Evolutionary conservation across 92 coral and sea anemone species (phyloP).

Genomic region (Siderastrea siderea): DNA sequence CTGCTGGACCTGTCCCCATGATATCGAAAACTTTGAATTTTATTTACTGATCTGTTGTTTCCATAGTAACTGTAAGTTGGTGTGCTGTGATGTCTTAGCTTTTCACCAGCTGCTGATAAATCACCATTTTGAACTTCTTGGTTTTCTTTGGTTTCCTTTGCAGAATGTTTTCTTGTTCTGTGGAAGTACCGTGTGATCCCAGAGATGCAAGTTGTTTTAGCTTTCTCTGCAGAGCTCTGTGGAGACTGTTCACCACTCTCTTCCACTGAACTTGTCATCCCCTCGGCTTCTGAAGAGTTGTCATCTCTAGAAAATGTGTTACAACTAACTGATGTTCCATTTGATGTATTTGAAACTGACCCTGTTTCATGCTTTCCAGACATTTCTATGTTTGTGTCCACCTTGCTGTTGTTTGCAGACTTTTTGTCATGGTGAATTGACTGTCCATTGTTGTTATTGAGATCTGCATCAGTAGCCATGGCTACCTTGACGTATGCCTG

Average conservation of each 20-base stretch:
- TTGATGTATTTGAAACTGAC: background rate
- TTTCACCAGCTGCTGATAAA: background rate
- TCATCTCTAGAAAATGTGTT: background rate
- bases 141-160: constrained; percentile 24
- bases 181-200: constrained; percentile 82
- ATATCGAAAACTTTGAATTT: constrained; percentile 40
- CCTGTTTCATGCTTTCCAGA: background rate
- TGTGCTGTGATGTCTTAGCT: constrained; percentile 8
- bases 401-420: background rate
- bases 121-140: background rate
- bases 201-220: constrained; percentile 69
- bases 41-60: constrained; percentile 6
- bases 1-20: background rate
- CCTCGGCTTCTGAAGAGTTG: background rate
- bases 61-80: constrained; percentile 26
- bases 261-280: background rate
- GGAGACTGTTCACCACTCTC: background rate
- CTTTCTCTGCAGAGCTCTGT: constrained; percentile 35
- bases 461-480: background rate
- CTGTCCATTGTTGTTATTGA: background rate
- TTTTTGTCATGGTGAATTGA: background rate
- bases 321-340: constrained; percentile 3
- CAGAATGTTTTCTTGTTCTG: constrained; percentile 58
- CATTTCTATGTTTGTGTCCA: background rate
- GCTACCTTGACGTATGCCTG: constrained; percentile 89